Evolutionary conservation across 2,888 invertebrate genomes (phyloP), one percentile per base, ranked within the genome.

Genomic region (Athalia circularis): DNA sequence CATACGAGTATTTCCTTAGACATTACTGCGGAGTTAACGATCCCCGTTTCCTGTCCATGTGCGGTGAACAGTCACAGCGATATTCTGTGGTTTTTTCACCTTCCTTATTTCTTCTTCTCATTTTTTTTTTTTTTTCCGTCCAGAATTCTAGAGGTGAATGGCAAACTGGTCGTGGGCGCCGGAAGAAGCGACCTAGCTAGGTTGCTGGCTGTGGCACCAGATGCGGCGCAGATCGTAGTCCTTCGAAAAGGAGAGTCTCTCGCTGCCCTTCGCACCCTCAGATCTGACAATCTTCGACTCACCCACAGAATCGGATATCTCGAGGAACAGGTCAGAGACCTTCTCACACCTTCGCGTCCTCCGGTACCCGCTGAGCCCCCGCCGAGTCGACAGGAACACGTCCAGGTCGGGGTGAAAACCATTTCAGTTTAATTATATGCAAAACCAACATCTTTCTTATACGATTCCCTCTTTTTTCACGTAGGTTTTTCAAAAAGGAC

Each of bases 221-320:
- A 92, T 85, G 93, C 94, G 0, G 94, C 94, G 15, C 93, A 93
- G 79, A 90, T 95, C 62, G 94, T 95, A 61, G 91, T 95, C 78
- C 91, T 94, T 84, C 88, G 93, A 76, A 88, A 88, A 80, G 88
- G 88, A 77, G 89, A 89, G 65, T 89, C 90, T 29, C 84, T 89
- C 11, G 86, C 87, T 4, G 85, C 88, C 0, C 80, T 90, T 45
- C 87, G 89, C 15, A 87, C 91, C 29, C 91, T 94, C 52, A 94
- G 94, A 85, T 93, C 95, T 43, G 97, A 97, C 90, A 97, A 96
- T 91, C 94, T 96, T 80, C 92, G 97, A 74, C 92, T 97, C 80
- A 96, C 96, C 11, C 97, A 97, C 90, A 93, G 97, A 83, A 97
- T 97, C 86, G 96, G 96, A 2, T 97, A 97, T 90, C 92, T 97